These are phyloP conservation scores for Bubo scandiacus DNA, from an alignment of 2,113 vertebrate genomes.

Conservation along the genomic window DNA sequence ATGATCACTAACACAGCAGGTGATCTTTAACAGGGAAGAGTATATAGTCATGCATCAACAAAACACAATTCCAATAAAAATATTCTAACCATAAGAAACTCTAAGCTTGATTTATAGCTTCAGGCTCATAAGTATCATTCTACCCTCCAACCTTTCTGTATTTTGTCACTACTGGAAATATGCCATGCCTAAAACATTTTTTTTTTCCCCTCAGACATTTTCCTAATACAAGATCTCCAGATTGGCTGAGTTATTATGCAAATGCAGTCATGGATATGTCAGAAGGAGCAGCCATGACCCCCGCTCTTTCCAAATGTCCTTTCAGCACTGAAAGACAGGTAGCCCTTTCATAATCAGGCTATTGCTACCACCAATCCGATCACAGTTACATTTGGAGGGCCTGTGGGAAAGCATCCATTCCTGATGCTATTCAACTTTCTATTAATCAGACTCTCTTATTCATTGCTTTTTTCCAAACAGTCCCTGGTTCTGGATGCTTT, in stretches of 20 bases:
- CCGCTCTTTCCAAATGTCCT: background rate
- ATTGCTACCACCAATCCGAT: background rate
- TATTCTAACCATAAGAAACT: background rate
- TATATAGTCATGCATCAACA: background rate
- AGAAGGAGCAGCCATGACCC: background rate
- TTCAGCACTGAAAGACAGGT: background rate
- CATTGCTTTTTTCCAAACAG: background rate
- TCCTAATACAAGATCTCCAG: background rate
- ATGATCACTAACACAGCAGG: background rate
- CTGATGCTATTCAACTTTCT: background rate
- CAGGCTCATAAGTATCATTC: background rate
- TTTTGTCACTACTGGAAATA: background rate
- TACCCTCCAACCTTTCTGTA: background rate
- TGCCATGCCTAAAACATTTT: background rate
- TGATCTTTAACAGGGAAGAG: background rate
- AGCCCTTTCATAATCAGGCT: background rate
- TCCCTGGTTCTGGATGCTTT: background rate
- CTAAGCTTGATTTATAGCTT: background rate
- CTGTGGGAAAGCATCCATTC: background rate
- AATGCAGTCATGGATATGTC: background rate
- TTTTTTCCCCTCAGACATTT: accelerated
- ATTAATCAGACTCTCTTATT: background rate
- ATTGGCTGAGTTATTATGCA: background rate
- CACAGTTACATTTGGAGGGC: background rate
- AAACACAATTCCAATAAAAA: background rate